Conservation (phyloP, 2,113 vertebrate genomes). For the Mungos mungo region DNA sequence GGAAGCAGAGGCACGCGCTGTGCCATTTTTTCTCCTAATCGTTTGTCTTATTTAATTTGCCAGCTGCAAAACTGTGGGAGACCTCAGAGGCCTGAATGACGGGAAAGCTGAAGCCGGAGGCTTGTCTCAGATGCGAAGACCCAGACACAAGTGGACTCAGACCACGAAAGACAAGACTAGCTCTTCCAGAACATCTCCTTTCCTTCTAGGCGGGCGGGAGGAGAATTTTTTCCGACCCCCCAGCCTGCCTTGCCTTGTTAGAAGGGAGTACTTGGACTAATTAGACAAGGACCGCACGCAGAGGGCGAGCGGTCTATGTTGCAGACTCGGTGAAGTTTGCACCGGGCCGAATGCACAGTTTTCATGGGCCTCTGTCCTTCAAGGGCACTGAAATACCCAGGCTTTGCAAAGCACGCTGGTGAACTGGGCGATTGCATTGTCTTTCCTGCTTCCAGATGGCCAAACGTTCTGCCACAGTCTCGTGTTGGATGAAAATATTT, state of each 20-base stretch:
- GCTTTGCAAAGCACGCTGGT: background rate
- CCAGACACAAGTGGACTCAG: background rate
- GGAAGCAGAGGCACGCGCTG: rapidly evolving
- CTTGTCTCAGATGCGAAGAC: background rate
- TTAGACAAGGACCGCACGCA: background rate
- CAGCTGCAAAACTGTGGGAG: background rate
- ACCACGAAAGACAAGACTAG: background rate
- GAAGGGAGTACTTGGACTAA: background rate
- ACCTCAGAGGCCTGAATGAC: background rate
- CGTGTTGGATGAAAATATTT: background rate
- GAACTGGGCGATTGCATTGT: background rate
- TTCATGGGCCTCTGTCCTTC: background rate
- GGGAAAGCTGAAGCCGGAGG: background rate
- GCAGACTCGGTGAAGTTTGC: background rate
- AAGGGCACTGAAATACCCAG: background rate
- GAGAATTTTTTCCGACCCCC: background rate
- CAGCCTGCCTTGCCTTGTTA: background rate
- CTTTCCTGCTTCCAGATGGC: background rate
- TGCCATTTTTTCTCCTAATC: rapidly evolving
- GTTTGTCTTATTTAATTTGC: background rate
- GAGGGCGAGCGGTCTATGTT: background rate
- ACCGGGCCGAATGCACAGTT: rapidly evolving
- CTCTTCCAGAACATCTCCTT: background rate
- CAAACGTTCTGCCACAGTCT: background rate
- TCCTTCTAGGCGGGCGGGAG: background rate